These are phyloP conservation scores for Lemur catta DNA, from an alignment of 2,797 vertebrate genomes.

Conservation along the genomic window DNA sequence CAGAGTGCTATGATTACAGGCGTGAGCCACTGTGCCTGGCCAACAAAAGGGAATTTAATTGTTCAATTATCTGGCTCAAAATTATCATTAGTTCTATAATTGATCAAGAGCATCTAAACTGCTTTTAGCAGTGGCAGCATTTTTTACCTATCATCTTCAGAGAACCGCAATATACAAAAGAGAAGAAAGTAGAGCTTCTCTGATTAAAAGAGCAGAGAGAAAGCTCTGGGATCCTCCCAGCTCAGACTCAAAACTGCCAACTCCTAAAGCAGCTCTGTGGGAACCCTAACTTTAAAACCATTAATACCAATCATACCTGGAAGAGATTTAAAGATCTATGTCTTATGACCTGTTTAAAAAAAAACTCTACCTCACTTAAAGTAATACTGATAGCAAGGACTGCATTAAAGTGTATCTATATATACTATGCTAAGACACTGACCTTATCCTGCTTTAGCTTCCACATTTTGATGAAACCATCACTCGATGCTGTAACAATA, in stretches of 20 bases:
- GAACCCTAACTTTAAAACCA: not conserved
- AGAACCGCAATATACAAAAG: not conserved
- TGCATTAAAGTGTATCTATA: not conserved
- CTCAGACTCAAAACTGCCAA: not conserved
- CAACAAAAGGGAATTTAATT: not conserved
- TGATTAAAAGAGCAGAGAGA: not conserved
- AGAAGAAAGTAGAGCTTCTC: not conserved
- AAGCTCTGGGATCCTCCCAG: not conserved
- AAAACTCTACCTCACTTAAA: not conserved
- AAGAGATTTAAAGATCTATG: not conserved
- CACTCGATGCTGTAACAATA: conserved; percentile 95
- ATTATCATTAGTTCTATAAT: not conserved
- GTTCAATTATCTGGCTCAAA: not conserved
- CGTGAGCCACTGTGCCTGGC: too few species aligned
- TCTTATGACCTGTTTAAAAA: not conserved
- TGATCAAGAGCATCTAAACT: not conserved
- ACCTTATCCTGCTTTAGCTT: conserved; percentile 90
- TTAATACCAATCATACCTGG: not conserved
- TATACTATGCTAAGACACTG: conserved; percentile 32
- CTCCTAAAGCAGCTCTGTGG: not conserved
- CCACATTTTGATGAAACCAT: conserved; percentile 98
- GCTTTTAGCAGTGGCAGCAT: not conserved
- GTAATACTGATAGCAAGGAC: not conserved
- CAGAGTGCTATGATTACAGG: too few species aligned
- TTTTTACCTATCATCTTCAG: not conserved